Conservation (phyloP, 2,888 invertebrate genomes). For the Meliscaeva auricollis region DNA sequence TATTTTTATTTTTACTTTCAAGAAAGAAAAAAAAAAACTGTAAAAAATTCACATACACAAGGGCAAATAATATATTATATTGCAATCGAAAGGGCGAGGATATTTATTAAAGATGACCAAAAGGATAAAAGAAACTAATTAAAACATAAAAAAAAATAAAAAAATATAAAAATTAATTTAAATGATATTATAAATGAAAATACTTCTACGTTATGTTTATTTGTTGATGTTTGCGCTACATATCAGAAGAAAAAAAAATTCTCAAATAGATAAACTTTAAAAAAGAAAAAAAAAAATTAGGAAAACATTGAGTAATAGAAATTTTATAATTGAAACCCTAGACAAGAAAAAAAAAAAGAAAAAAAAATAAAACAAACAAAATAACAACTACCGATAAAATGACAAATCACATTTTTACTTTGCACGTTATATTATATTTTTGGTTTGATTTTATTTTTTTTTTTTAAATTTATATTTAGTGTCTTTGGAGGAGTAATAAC, state of each 20-base stretch:
- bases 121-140: conserved; percentile 61
- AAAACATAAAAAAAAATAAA: conserved; percentile 42
- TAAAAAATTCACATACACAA: conserved; percentile 62
- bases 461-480: conserved; percentile 5
- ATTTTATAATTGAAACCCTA: conserved; percentile 69
- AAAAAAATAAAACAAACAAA: conserved; percentile 52
- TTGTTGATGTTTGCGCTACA: conserved; percentile 84
- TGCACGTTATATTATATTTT: conserved; percentile 52
- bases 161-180: conserved; percentile 75
- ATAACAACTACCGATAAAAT: conserved; percentile 70
- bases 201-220: conserved; percentile 79
- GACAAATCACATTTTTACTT: conserved; percentile 71
- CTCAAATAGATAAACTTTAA: conserved; percentile 77
- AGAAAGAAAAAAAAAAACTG: conserved; percentile 31
- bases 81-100: conserved; percentile 70
- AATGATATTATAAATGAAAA: conserved; percentile 60
- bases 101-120: conserved; percentile 76
- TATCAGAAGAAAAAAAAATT: conserved; percentile 83
- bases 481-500: neutral
- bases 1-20: conserved; percentile 9
- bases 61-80: conserved; percentile 71
- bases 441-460: conserved; percentile 28
- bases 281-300: conserved; percentile 74
- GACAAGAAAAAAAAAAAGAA: conserved; percentile 59
- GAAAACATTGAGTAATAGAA: conserved; percentile 65